Base-by-base conservation (phyloP, 2,113 vertebrate genomes). In the Ginglymostoma cirratum region DNA sequence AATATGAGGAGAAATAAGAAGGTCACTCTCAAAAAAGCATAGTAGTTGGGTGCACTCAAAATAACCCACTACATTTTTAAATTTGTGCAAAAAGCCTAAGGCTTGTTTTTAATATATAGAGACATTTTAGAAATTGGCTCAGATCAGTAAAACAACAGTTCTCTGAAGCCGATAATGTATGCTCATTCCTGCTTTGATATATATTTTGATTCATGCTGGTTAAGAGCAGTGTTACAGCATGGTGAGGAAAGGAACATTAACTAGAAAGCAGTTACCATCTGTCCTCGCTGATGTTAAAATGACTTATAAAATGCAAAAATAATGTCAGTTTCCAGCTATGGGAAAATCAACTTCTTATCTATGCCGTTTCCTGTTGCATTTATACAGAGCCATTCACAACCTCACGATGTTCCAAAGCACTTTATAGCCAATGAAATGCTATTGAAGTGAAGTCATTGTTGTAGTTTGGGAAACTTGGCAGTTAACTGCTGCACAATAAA, bases 231-330 rank as follows among this genome's bases (percentile, higher is more conserved):
- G 38, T 94, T 94, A 48, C 12, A 45, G 15, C 12, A 15, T 42
- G 38, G 38, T 45, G 66, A 94, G 66, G 42, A 45, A 94, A 45
- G 66, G 23, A 70, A 10, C 66, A 70, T 70, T 94, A 94, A 94
- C 93, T 94, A 94, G 65, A 24, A 23, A 15, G 66, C 93, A 70
- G 42, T 24, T 67, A 70, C 66, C 93, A 94, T 94, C 67, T 94
- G 66, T 70, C 66, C 66, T 69, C 38, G 45, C 66, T 45, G 93
- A 67, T 17, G 42, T 70, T 45, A 45, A 45, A 21, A 94, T 90
- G 87, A 90, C 30, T 90, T 27, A 90, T 61, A 90, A 34, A 52
- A 30, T 30, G 10, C 55, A 61, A 52, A 90, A 90, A 61, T 61
- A 17, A 34, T 89, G 7, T 61, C 52, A 61, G 24, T 90, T 27